phyloP scores from a whole-genome alignment of 2,113 vertebrate genomes.

The Mustelus asterias region DNA sequence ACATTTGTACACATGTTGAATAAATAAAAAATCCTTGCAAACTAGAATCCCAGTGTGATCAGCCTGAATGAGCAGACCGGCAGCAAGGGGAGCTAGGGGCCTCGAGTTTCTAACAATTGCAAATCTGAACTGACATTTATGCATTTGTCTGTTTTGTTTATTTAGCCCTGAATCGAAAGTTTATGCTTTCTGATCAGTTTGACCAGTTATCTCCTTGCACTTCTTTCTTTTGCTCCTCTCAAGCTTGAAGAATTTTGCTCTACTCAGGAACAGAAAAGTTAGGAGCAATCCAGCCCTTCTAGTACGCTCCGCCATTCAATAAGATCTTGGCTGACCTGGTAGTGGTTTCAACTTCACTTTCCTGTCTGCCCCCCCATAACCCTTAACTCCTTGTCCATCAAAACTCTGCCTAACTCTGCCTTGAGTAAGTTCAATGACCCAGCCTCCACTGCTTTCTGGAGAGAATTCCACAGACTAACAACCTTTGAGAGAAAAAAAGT shows the following conservation, averaged over 20 bases:
- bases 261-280: no score
- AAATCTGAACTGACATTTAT: neutral
- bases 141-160: neutral
- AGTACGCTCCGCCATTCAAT: no score
- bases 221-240: neutral
- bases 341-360: no score
- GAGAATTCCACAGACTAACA: no score
- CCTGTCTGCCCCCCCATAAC: no score
- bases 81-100: neutral
- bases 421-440: no score
- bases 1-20: neutral
- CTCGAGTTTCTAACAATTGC: neutral
- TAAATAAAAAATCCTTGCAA: neutral
- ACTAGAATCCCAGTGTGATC: neutral
- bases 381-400: no score
- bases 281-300: no score
- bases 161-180: neutral
- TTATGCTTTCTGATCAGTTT: neutral
- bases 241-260: neutral
- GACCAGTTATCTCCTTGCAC: neutral
- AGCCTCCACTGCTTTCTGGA: no score
- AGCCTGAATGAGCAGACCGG: neutral
- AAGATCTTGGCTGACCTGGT: no score
- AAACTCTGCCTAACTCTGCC: no score
- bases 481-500: no score